phyloP scores from a whole-genome alignment of 2,113 vertebrate genomes.

The Catharus minimus region DNA sequence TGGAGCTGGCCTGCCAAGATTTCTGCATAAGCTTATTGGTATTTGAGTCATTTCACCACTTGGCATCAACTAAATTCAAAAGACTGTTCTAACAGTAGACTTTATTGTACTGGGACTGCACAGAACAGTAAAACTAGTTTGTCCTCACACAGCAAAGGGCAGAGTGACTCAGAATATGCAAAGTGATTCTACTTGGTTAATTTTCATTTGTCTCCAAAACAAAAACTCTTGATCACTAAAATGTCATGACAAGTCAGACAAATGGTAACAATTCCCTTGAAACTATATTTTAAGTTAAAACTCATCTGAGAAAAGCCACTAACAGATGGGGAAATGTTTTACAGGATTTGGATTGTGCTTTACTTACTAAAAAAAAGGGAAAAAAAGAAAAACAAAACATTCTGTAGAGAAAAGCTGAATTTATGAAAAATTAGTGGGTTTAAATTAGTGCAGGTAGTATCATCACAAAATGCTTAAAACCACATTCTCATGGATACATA shows the following conservation, averaged over 20 bases:
- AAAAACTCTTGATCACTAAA: slow-evolving; percentile 50
- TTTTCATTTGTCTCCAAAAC: slow-evolving; percentile 57
- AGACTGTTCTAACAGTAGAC: slow-evolving; percentile 25
- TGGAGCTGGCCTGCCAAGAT: slow-evolving; percentile 1
- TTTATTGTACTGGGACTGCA: slow-evolving; percentile 47
- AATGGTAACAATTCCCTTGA: slow-evolving; percentile 4
- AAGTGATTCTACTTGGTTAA: slow-evolving; percentile 21
- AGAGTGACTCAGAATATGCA: slow-evolving; percentile 55
- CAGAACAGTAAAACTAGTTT: slow-evolving; percentile 44
- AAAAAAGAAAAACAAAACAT: neutral
- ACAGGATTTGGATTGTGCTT: neutral
- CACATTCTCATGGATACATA: neutral
- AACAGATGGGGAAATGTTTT: neutral
- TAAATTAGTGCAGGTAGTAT: neutral
- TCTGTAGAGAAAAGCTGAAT: neutral
- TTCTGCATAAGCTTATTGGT: slow-evolving; percentile 3
- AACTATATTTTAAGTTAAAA: slow-evolving; percentile 45
- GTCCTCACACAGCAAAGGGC: slow-evolving; percentile 40
- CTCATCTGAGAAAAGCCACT: neutral
- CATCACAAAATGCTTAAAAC: neutral
- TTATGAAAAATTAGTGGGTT: neutral
- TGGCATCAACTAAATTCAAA: slow-evolving; percentile 45
- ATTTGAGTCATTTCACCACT: slow-evolving; percentile 43
- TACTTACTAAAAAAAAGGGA: neutral
- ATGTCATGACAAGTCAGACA: slow-evolving; percentile 61